Conservation (phyloP, 2,888 invertebrate genomes). For the Stenurella melanura region DNA sequence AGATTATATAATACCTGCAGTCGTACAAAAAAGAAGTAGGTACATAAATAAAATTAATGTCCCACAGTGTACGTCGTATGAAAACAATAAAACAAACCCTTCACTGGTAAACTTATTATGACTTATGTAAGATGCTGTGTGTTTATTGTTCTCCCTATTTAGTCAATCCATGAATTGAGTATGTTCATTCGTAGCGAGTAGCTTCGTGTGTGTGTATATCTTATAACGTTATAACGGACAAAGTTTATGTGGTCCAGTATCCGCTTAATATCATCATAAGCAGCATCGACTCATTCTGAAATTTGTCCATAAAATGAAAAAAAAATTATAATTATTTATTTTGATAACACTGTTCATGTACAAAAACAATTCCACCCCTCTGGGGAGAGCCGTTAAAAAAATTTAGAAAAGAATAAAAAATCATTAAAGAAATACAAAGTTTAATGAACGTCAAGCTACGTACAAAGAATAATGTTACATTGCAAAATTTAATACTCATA, state of each 20-base stretch:
- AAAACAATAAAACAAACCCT: conserved; percentile 1
- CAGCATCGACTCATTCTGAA: conserved; percentile 26
- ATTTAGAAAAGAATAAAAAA: too few species aligned
- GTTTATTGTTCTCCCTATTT: conserved; percentile 1
- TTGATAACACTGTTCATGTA: too few species aligned
- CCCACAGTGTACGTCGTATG: neutral
- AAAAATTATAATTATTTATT: too few species aligned
- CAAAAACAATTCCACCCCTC: too few species aligned
- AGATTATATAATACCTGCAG: neutral
- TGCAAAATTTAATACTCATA: too few species aligned
- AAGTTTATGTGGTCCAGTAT: conserved; percentile 59
- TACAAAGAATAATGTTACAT: too few species aligned
- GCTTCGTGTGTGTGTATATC: conserved; percentile 41
- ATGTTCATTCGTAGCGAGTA: conserved; percentile 39
- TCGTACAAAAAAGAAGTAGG: neutral
- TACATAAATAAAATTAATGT: too few species aligned
- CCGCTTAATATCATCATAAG: conserved; percentile 44
- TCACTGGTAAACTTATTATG: neutral
- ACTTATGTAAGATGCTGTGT: conserved; percentile 26
- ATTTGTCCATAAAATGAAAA: neutral
- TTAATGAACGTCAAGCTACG: too few species aligned
- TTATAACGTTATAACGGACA: conserved; percentile 64
- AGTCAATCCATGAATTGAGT: conserved; percentile 42
- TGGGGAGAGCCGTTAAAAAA: too few species aligned
- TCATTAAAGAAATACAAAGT: too few species aligned